Evolutionary conservation across 2,797 vertebrate species (phyloP).

Genomic region (Aeoliscus strigatus): DNA sequence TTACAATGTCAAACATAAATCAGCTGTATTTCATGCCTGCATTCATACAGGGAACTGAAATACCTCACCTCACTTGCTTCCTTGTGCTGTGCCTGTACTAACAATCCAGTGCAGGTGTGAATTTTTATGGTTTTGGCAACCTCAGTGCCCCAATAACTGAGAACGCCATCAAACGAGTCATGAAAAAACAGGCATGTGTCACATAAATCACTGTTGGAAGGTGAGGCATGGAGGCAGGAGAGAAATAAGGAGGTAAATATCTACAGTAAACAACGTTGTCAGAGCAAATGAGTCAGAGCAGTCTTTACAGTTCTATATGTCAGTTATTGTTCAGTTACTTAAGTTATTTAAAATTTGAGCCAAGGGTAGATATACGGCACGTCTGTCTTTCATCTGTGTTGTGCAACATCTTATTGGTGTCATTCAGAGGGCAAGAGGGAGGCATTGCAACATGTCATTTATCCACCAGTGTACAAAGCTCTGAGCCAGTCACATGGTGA

Average conservation of each 20-base stretch:
- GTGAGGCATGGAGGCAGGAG: slow-evolving; percentile 41
- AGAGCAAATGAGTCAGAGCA: no score
- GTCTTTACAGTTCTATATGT: no score
- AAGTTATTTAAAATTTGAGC: no score
- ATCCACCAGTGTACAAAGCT: no score
- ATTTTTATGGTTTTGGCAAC: slow-evolving; percentile 68
- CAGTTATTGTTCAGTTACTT: no score
- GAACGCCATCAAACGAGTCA: slow-evolving; percentile 77
- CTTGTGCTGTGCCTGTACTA: slow-evolving; percentile 33
- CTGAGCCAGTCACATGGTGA: no score
- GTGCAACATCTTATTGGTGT: no score
- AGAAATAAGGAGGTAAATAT: slow-evolving; percentile 50
- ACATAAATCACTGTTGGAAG: slow-evolving; percentile 70
- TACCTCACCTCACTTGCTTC: slow-evolving; percentile 52
- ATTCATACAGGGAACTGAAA: slow-evolving; percentile 41
- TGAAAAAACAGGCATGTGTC: slow-evolving; percentile 70
- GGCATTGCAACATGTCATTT: no score
- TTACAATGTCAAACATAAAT: slow-evolving; percentile 31
- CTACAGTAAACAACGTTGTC: no score
- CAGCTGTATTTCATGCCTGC: slow-evolving; percentile 25
- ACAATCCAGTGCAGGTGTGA: slow-evolving; percentile 66
- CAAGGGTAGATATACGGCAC: no score
- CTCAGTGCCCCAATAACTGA: slow-evolving; percentile 48
- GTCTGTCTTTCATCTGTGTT: no score
- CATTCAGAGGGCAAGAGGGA: no score